Conservation (phyloP, 2,888 invertebrate species). For the Nowickia ferox region DNA sequence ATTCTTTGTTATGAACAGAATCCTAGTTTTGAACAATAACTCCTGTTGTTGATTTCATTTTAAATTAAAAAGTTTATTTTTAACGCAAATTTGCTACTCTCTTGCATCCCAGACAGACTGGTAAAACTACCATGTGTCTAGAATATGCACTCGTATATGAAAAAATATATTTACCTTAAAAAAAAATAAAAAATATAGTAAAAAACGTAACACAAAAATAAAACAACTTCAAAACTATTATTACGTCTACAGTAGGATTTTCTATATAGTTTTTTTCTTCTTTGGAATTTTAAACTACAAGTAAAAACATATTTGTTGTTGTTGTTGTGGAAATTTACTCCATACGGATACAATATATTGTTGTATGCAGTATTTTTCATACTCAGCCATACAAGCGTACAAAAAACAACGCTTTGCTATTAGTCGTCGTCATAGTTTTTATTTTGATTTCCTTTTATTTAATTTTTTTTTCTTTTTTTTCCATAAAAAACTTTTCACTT, state of each 20-base stretch:
- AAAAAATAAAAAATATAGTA: conserved; percentile 7
- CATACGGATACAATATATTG: conserved; percentile 40
- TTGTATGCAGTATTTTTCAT: conserved; percentile 31
- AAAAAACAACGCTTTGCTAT: conserved; percentile 25
- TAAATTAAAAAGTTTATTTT: conserved; percentile 7
- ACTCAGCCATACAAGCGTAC: not conserved
- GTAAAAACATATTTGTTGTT: conserved; percentile 13
- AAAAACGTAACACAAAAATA: conserved; percentile 27
- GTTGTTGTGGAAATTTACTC: conserved; percentile 44
- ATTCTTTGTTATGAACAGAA: conserved; percentile 5
- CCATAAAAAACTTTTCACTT: conserved; percentile 75
- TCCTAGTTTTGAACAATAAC: conserved; percentile 39
- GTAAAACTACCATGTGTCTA: conserved; percentile 23
- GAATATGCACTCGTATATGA: not conserved
- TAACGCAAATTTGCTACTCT: conserved; percentile 13
- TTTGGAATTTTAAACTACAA: conserved; percentile 34
- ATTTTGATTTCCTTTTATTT: conserved; percentile 58
- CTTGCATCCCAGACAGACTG: conserved; percentile 13
- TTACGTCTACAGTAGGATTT: conserved; percentile 54
- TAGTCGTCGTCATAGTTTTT: conserved; percentile 57
- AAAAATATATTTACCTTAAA: conserved; percentile 50
- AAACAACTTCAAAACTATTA: conserved; percentile 51
- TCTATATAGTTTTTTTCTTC: conserved; percentile 17
- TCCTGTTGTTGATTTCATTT: not conserved
- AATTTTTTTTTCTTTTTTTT: conserved; percentile 24